Evolutionary conservation across 2,888 invertebrate genomes (phyloP), one percentile per base, ranked within the genome.

Genomic region (Agonopterix arenella): DNA sequence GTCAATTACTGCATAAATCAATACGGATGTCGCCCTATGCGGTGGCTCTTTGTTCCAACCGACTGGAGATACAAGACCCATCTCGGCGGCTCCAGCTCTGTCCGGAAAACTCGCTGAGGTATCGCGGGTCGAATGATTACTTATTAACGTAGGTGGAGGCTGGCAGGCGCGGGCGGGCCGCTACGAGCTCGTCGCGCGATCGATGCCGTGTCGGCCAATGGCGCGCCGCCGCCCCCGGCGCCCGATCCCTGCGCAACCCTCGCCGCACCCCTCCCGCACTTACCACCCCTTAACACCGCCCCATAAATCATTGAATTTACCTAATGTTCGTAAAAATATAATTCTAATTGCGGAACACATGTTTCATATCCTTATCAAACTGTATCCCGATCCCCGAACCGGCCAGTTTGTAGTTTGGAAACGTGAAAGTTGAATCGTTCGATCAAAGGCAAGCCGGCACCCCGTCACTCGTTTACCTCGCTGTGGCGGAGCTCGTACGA

Each of bases 111-210:
- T 86, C 78, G 80, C 77, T 78, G 81, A 86, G 86, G 85, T 83
- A 84, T 80, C 79, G 78, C 84, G 78, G 84, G 84, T 84, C 83
- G 85, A 80, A 85, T 85, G 86, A 89, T 88, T 89, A 88, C 89
- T 89, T 89, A 89, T 89, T 89, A 89, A 88, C 88, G 86, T 88
- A 84, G 89, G 85, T 86, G 88, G 86, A 85, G 89, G 85, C 79
- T 79, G 84, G 82, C 73, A 75, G 81, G 79, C 79, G 72, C 85
- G 85, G 88, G 85, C 84, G 84, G 85, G 86, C 75, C 83, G 78
- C 79, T 73, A 60, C 59, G 75, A 81, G 81, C 79, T 80, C 81
- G 79, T 73, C 80, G 79, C 66, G 77, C 86, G 89, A 89, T 89
- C 89, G 89, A 89, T 89, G 86, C 80, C 68, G 80, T 67, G 74